Percentiles rank a stretch among this genome's conserved stretches.
phyloP scores from a whole-genome alignment of 2,113 vertebrate species.

The Prunella himalayana region DNA sequence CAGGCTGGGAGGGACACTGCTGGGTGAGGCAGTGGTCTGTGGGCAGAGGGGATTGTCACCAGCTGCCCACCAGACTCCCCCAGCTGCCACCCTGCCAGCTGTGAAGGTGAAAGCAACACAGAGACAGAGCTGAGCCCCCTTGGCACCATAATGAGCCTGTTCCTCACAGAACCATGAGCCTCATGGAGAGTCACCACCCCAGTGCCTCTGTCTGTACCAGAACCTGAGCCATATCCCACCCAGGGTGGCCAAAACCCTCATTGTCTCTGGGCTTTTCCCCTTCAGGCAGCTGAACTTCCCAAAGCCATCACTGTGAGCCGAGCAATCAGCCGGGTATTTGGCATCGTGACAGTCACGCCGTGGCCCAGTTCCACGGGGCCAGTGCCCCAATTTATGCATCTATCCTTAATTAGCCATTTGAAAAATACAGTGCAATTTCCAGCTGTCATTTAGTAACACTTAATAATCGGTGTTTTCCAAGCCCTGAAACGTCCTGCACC shows the following conservation, averaged over 20 bases:
- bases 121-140: background rate
- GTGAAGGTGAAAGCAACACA: rapidly evolving
- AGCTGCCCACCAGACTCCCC: background rate
- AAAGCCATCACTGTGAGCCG: background rate
- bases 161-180: rapidly evolving
- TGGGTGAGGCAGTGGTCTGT: constrained; percentile 5
- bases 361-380: constrained; percentile 9
- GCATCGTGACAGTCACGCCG: background rate
- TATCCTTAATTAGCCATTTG: constrained; percentile 49
- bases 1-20: background rate
- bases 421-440: constrained; percentile 51
- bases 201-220: background rate
- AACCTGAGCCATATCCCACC: background rate
- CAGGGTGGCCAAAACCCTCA: background rate
- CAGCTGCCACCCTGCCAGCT: background rate
- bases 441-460: constrained; percentile 42
- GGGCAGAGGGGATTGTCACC: background rate
- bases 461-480: constrained; percentile 58
- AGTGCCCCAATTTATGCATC: constrained; percentile 55
- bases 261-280: background rate
- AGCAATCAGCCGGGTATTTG: background rate
- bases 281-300: background rate
- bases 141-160: rapidly evolving
- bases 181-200: rapidly evolving
- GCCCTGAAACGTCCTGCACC: constrained; percentile 52